Evolutionary conservation across 1,140 invertebrate genomes (phyloP).

Genomic region (Propsilocerus akamusi): DNA sequence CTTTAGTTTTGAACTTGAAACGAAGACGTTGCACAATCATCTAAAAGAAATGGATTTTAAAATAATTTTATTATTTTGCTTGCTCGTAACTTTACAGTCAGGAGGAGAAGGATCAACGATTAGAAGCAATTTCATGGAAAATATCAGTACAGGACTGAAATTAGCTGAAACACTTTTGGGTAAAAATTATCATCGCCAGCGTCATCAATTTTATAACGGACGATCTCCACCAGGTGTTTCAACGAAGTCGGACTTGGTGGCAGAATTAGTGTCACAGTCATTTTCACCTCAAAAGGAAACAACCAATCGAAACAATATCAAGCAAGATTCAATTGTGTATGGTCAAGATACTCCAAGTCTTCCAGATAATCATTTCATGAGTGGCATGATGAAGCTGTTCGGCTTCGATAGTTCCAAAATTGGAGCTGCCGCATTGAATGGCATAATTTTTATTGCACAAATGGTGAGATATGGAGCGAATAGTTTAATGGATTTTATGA

Average conservation of each 20-base stretch:
- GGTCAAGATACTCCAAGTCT: background rate
- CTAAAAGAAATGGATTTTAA: too few relatives aligned
- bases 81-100: background rate
- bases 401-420: background rate
- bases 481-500: background rate
- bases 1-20: too few relatives aligned
- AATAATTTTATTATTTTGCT: too few relatives aligned
- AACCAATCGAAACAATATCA: background rate
- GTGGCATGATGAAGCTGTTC: background rate
- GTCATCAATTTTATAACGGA: background rate
- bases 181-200: background rate
- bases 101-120: background rate
- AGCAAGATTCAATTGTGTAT: background rate
- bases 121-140: background rate
- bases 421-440: background rate
- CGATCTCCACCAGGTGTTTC: background rate
- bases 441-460: background rate
- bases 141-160: background rate
- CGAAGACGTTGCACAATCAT: too few relatives aligned
- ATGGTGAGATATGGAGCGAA: conserved; percentile 1
- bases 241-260: background rate
- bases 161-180: too few relatives aligned
- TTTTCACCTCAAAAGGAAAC: background rate
- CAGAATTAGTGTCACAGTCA: background rate
- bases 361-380: background rate